phyloP scores from a whole-genome alignment of 2,113 vertebrate species.

The Chroicocephalus ridibundus region DNA sequence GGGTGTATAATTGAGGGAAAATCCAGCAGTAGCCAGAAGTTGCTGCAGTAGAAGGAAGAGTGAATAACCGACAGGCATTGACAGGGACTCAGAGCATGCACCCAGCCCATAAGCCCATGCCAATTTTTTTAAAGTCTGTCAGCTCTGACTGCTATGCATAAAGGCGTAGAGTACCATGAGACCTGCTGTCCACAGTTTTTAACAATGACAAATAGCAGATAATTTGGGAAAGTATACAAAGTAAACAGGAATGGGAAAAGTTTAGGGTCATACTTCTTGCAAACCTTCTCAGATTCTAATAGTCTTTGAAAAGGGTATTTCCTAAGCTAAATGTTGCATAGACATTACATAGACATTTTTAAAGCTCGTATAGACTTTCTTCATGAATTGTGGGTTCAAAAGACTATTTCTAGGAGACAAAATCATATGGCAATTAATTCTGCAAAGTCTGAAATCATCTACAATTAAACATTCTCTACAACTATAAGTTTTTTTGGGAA shows the following conservation, averaged over 20 bases:
- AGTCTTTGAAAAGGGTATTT: neutral
- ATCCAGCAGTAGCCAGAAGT: neutral
- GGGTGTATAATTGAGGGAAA: neutral
- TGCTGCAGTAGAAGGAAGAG: neutral
- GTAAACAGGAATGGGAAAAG: neutral
- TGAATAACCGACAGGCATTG: neutral
- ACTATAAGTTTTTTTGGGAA: neutral
- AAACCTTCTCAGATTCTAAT: neutral
- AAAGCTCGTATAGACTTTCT: neutral
- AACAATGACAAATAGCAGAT: neutral
- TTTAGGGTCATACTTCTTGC: neutral
- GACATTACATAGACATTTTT: neutral
- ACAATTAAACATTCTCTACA: neutral
- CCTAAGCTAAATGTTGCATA: neutral
- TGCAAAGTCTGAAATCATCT: neutral
- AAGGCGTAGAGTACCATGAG: neutral
- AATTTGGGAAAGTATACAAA: neutral
- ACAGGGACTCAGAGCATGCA: neutral
- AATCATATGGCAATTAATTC: neutral
- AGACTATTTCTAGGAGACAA: neutral
- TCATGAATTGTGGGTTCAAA: neutral
- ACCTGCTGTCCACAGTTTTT: neutral
- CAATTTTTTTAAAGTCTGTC: neutral
- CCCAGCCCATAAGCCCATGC: neutral
- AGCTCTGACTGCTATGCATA: neutral